phyloP scores from a whole-genome alignment of 2,888 invertebrate genomes.

The Drosophila colorata region DNA sequence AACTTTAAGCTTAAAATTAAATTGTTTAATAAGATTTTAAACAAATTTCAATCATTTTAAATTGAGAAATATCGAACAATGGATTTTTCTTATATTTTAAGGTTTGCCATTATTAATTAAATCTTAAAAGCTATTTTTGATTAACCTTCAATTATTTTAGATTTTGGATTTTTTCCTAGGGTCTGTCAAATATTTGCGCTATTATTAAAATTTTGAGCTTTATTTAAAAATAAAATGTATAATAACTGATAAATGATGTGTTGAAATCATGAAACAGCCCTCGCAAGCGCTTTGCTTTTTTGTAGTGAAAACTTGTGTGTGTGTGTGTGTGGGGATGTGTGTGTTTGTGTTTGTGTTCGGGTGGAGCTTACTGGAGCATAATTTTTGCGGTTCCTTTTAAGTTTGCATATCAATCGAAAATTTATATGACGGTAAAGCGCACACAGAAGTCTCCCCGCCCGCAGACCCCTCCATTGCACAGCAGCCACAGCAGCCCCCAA shows the following conservation, averaged over 20 bases:
- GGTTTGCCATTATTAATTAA: no score
- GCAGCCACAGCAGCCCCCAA: slow-evolving; percentile 17
- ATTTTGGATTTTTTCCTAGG: no score
- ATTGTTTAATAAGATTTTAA: no score
- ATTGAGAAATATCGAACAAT: no score
- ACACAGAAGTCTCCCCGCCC: slow-evolving; percentile 36
- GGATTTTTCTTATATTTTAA: no score
- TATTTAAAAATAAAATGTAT: not conserved
- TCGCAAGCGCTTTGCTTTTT: slow-evolving; percentile 9
- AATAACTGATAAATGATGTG: not conserved
- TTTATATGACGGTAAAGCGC: slow-evolving; percentile 74
- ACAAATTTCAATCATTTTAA: no score
- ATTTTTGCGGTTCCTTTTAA: slow-evolving; percentile 84
- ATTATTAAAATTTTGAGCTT: no score
- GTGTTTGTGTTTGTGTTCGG: slow-evolving; percentile 1
- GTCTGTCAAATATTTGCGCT: no score
- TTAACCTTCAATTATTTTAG: no score
- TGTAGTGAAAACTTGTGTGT: not conserved
- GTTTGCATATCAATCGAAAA: slow-evolving; percentile 84
- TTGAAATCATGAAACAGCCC: slow-evolving; percentile 25
- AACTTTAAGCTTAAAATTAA: no score
- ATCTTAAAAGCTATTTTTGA: no score
- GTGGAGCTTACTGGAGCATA: slow-evolving; percentile 79
- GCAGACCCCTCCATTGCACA: not conserved
- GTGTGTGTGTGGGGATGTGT: slow-evolving; percentile 2